Evolutionary conservation across 2,113 vertebrate genomes (phyloP).

Genomic region (Atlantisia rogersi): DNA sequence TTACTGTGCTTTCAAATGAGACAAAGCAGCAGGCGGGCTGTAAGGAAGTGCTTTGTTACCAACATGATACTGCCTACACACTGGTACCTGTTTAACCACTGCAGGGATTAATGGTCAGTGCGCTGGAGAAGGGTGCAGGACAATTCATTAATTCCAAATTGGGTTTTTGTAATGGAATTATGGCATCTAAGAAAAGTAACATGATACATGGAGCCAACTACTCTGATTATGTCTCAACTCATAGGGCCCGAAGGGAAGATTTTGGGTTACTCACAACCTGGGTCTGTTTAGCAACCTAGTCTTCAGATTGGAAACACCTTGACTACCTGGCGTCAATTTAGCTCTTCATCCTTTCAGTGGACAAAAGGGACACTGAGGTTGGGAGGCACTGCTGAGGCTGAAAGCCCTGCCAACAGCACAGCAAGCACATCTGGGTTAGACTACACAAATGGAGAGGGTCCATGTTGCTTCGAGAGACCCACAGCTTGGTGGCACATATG

Average conservation of each 20-base stretch:
- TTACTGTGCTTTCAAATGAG: conserved; percentile 19
- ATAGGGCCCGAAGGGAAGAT: neutral
- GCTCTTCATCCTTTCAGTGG: neutral
- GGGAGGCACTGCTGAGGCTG: neutral
- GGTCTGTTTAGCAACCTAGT: neutral
- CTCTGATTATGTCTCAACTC: neutral
- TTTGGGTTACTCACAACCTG: neutral
- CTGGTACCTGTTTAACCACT: conserved; percentile 18
- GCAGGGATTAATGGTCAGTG: neutral
- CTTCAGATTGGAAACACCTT: conserved; percentile 22
- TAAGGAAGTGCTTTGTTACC: conserved; percentile 39
- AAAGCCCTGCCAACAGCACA: neutral
- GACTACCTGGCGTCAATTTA: neutral
- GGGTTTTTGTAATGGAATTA: neutral
- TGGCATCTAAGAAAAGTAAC: neutral
- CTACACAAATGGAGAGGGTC: neutral
- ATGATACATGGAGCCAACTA: neutral
- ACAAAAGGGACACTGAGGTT: neutral
- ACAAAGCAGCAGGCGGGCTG: conserved; percentile 57
- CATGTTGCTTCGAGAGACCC: neutral
- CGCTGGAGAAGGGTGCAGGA: neutral
- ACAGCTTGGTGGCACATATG: neutral
- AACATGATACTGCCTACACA: conserved; percentile 29
- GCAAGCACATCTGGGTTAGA: neutral
- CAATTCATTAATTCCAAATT: conserved; percentile 17